Percentiles rank a stretch among this genome's conserved stretches.
These are phyloP conservation scores for Penaeus indicus DNA, from an alignment of 1,140 invertebrate genomes.

Conservation along the genomic window DNA sequence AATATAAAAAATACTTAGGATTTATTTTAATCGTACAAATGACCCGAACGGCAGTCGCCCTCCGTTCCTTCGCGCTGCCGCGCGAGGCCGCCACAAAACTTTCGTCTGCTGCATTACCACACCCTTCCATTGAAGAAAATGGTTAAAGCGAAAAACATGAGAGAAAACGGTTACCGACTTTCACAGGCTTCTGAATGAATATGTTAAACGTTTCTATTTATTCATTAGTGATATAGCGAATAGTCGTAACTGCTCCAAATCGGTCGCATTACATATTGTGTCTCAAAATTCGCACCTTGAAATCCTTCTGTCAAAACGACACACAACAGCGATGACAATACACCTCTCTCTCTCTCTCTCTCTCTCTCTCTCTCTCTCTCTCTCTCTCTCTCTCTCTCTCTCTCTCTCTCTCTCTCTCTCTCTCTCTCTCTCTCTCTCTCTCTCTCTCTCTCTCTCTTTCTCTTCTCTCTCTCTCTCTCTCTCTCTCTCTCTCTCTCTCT, in stretches of 20 bases:
- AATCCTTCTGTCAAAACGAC: neutral
- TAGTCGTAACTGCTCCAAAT: too few species aligned
- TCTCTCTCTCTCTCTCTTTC: neutral
- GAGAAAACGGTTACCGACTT: conserved; percentile 48
- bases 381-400: conserved; percentile 7
- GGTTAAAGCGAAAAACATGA: conserved; percentile 43
- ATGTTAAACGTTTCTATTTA: neutral
- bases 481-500: neutral
- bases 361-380: neutral
- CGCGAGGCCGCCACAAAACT: conserved; percentile 47
- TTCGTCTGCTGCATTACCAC: conserved; percentile 55
- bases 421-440: conserved; percentile 25
- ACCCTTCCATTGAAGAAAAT: conserved; percentile 59
- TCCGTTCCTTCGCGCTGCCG: too few species aligned
- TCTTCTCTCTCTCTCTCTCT: conserved; percentile 20
- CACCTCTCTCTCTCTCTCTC: neutral
- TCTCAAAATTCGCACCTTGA: too few species aligned
- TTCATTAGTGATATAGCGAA: neutral
- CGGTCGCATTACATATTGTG: too few species aligned
- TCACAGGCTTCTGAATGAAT: conserved; percentile 7
- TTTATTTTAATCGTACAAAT: too few species aligned
- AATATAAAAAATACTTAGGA: too few species aligned
- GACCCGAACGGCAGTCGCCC: too few species aligned
- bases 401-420: conserved; percentile 2
- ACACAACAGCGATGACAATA: neutral